Evolutionary conservation across 2,797 vertebrate species (phyloP), one percentile per base, ranked within the genome.

Genomic region (Dipus sagitta): DNA sequence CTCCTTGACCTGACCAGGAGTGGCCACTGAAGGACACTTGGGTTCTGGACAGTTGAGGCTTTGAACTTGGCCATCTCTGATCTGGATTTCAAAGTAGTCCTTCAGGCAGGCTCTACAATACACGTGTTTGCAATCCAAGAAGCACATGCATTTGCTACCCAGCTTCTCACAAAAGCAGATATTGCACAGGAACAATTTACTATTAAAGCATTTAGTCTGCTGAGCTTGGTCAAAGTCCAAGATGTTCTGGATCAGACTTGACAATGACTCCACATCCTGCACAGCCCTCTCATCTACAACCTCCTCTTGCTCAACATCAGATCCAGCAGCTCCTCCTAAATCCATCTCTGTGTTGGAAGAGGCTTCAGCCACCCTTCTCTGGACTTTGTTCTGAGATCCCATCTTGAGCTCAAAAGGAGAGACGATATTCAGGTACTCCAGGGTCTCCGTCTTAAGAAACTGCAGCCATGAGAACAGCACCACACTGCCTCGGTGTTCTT

Each of bases 11-110:
- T 99, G 91, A 87, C 98, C 97, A 6, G 99, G 99, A 47, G 99
- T 99, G 64, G 99, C 99, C 90, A 99, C 96, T 18, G 99, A 99
- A 95, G 98, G 97, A 97, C 99, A 99, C 97, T 99, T 98, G 76
- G 98, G 99, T 95, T 99, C 99, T 13, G 99, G 99, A 93, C 99
- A 99, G 96, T 99, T 99, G 98, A 99, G 99, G 98, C 99, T 99
- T 95, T 98, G 99, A 92, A 99, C 99, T 88, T 99, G 99, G 2
- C 99, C 99, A 0, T 99, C 99, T 86, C 98, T 98, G 97, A 99
- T 99, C 98, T 99, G 99, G 96, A 99, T 99, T 98, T 99, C 98
- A 97, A 99, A 99, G 98, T 99, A 99, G 95, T 99, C 99, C 52
- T 98, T 99, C 96, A 99, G 97, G 98, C 99, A 99, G 65, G 97